A percentile compares a stretch with the other conserved stretches of the same genome.
Evolutionary conservation across 2,113 vertebrate genomes (phyloP).

Genomic region (Lethenteron reissneri): DNA sequence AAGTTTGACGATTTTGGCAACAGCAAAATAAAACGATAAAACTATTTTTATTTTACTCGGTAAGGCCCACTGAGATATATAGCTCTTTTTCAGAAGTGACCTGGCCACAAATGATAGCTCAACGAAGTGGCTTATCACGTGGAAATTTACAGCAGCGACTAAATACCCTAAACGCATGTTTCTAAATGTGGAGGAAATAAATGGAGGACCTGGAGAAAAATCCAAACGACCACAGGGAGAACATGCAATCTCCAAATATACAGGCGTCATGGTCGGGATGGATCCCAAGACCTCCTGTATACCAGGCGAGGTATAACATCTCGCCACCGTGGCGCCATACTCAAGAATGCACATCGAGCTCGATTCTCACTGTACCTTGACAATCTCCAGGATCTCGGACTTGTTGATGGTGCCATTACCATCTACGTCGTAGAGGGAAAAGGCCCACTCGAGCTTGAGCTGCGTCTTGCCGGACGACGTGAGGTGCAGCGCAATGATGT

Average conservation of each 20-base stretch:
- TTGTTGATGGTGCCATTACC: conserved; percentile 73
- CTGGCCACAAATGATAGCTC: too few relatives aligned
- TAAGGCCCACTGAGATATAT: too few relatives aligned
- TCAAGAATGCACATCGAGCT: background rate
- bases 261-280: background rate
- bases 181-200: too few relatives aligned
- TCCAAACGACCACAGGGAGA: background rate
- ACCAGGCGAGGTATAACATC: background rate
- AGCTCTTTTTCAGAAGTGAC: too few relatives aligned
- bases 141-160: too few relatives aligned
- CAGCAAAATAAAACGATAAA: too few relatives aligned
- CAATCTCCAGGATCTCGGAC: conserved; percentile 53
- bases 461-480: conserved; percentile 44
- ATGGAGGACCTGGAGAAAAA: background rate
- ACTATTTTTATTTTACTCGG: too few relatives aligned
- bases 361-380: conserved; percentile 26
- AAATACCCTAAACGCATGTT: too few relatives aligned
- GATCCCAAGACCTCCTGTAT: background rate
- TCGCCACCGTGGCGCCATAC: background rate
- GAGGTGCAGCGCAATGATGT: conserved; percentile 70
- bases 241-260: background rate
- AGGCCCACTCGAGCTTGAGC: conserved; percentile 76
- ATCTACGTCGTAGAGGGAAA: conserved; percentile 71
- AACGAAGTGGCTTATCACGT: too few relatives aligned
- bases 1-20: too few relatives aligned